Conservation (phyloP, 2,888 invertebrate genomes). For the Dynastes hyllus region DNA sequence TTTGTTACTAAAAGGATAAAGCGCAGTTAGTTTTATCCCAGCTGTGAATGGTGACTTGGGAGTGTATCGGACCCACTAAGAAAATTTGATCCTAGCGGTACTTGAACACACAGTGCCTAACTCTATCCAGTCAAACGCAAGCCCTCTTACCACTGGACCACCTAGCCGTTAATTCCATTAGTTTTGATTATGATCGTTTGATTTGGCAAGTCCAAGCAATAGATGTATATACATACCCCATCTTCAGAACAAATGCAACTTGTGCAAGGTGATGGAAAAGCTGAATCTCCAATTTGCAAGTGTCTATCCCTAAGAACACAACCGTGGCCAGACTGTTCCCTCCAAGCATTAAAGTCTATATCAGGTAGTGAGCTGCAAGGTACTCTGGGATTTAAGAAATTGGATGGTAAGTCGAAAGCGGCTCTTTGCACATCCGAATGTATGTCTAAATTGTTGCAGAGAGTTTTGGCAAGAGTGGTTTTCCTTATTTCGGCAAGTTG, state of each 20-base stretch:
- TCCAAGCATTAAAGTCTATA: slow-evolving; percentile 88
- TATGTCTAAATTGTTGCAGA: slow-evolving; percentile 93
- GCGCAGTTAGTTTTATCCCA: too few relatives aligned
- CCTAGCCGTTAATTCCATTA: too few relatives aligned
- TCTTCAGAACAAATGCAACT: slow-evolving; percentile 90
- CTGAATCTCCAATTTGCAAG: slow-evolving; percentile 86
- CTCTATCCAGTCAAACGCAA: too few relatives aligned
- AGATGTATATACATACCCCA: slow-evolving; percentile 78
- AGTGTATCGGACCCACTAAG: too few relatives aligned
- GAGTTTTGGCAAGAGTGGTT: slow-evolving; percentile 86
- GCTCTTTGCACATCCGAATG: slow-evolving; percentile 91
- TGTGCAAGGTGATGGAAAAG: slow-evolving; percentile 92
- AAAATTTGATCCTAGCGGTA: too few relatives aligned
- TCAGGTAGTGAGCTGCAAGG: slow-evolving; percentile 87
- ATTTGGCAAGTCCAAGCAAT: background rate
- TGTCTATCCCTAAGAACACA: slow-evolving; percentile 88
- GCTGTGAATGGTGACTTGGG: too few relatives aligned
- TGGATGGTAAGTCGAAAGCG: slow-evolving; percentile 92
- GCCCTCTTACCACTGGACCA: too few relatives aligned
- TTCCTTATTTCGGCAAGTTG: slow-evolving; percentile 93
- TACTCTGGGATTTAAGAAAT: slow-evolving; percentile 92
- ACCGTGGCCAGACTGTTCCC: slow-evolving; percentile 83
- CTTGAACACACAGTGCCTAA: too few relatives aligned
- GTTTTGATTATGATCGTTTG: background rate
- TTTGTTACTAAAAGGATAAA: too few relatives aligned